phyloP scores from a whole-genome alignment of 1,140 invertebrate species.

The Pachyrhynchus sulphureomaculatus region DNA sequence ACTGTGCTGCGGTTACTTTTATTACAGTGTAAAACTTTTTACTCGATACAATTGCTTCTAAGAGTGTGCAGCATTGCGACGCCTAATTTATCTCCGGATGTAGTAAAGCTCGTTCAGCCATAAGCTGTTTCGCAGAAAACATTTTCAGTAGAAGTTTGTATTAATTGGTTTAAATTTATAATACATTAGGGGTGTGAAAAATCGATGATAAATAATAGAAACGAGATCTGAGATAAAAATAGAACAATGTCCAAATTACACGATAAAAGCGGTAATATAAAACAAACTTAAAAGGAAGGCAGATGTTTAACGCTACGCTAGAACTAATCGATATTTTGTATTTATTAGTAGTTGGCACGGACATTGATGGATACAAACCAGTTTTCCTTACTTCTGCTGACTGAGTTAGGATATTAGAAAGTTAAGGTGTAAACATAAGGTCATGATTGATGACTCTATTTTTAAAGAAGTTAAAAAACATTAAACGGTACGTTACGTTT shows the following conservation, averaged over 20 bases:
- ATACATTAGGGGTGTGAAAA: background rate
- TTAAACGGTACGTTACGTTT: constrained; percentile 3
- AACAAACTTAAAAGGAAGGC: constrained; percentile 6
- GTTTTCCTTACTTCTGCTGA: constrained; percentile 19
- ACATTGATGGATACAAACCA: constrained; percentile 24
- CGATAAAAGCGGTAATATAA: constrained; percentile 4
- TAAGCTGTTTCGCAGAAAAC: background rate
- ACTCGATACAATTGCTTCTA: background rate
- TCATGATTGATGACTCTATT: constrained; percentile 22
- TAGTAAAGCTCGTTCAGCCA: background rate
- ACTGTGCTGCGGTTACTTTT: no score
- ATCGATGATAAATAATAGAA: background rate
- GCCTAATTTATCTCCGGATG: background rate
- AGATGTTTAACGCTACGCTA: constrained; percentile 2
- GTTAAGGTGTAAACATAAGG: constrained; percentile 22
- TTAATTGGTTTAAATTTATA: background rate
- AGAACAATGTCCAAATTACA: constrained; percentile 4
- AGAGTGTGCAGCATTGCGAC: background rate
- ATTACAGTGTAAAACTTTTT: background rate
- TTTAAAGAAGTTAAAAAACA: constrained; percentile 6
- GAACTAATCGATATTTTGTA: constrained; percentile 10
- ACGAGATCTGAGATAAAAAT: background rate
- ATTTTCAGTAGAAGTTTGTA: background rate
- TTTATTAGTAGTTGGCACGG: constrained; percentile 23
- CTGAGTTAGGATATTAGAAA: constrained; percentile 23